Base-by-base conservation (phyloP, 2,113 vertebrate genomes). In the Bubo bubo region DNA sequence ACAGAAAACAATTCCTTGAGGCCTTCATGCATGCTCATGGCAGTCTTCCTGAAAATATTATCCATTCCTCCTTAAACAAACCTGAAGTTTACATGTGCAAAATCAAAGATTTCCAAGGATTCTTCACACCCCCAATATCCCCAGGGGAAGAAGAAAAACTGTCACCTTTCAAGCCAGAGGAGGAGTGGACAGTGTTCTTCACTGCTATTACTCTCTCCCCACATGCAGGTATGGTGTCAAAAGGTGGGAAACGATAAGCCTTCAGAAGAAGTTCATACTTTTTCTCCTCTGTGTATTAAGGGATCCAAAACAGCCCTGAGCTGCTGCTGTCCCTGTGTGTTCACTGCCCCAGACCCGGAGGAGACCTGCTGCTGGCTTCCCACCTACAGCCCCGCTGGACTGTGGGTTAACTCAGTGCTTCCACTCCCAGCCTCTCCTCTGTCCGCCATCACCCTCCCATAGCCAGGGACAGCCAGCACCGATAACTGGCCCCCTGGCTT, bases 171-270 rank as follows among this genome's bases (percentile, higher is more conserved):
- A 74, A 62, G 26, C 4, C 62, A 68, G 6, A 64, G 20, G 2
- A 79, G 41, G 12, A 68, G 21, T 2, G 14, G 35, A 45, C 6
- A 24, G 4, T 3, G 12, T 7, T 76, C 70, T 64, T 15, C 67
- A 50, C 26, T 18, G 26, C n/a, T 53, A 20, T 37, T 15, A 20
- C 45, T 47, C n/a, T 35, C 30, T 41, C 53, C 10, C 3, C 0
- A 0, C 9, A 16, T 3, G 6, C 30, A 76, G 21, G 21, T 9
- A 5, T 4, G 13, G 24, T 26, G 17, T n/a, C 67, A 77, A 50
- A 64, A 74, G 19, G 21, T 0, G 6, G 37, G 14, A 70, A 79
- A 47, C 0, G 0, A 71, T 13, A 4, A 71, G 30, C 21, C 12
- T 60, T 22, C 53, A 72, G 41, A 28, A 80, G 8, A 81, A 89